Conservation (phyloP, 2,888 invertebrate species). For the Euphydryas editha region DNA sequence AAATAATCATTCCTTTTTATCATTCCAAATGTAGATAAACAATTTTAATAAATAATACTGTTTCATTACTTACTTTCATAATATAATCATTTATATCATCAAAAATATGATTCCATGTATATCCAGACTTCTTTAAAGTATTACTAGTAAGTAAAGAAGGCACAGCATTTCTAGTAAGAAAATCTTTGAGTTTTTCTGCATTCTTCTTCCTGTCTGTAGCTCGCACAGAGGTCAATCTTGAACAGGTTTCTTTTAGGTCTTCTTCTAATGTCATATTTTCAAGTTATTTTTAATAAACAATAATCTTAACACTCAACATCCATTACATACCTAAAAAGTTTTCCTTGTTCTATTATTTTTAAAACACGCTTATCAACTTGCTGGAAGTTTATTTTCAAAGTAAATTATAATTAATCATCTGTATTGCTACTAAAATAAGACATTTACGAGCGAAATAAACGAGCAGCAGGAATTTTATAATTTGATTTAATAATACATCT, state of each 20-base stretch:
- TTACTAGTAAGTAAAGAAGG: slow-evolving; percentile 67
- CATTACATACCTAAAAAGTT: neutral
- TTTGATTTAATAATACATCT: no score
- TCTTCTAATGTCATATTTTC: slow-evolving; percentile 64
- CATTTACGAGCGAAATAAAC: no score
- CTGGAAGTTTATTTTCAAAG: no score
- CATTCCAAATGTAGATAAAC: neutral
- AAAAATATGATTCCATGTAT: slow-evolving; percentile 75
- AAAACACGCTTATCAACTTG: no score
- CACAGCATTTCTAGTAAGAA: slow-evolving; percentile 67
- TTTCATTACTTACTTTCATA: slow-evolving; percentile 61
- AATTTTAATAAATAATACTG: neutral
- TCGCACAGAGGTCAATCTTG: slow-evolving; percentile 64
- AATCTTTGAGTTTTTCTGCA: slow-evolving; percentile 71
- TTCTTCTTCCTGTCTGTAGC: slow-evolving; percentile 75
- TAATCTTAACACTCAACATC: neutral
- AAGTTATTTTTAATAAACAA: neutral
- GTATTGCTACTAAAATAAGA: no score
- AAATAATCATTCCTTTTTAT: no score
- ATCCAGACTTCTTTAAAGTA: slow-evolving; percentile 61
- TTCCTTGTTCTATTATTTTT: no score
- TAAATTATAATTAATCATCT: no score
- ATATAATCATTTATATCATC: slow-evolving; percentile 70
- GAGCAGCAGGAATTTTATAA: no score
- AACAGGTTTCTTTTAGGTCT: slow-evolving; percentile 64